Percentiles rank a stretch among this genome's conserved stretches.
Evolutionary conservation across 2,797 vertebrate species (phyloP).

Genomic region (Clarias fuscus): DNA sequence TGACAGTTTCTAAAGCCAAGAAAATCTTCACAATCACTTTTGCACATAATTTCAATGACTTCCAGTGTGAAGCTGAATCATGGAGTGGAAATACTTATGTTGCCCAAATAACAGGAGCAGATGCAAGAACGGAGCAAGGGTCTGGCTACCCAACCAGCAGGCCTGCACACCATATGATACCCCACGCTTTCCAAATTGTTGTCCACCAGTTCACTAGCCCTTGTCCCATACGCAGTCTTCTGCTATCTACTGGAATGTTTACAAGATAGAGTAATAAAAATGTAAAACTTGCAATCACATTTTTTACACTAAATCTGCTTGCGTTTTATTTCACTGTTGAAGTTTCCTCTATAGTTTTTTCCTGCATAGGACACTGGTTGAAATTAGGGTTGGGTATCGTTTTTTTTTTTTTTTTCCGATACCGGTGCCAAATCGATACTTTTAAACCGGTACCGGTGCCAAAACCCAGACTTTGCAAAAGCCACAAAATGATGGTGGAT

Average conservation of each 20-base stretch:
- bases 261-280: neutral
- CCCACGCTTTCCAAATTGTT: neutral
- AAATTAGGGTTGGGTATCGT: no score
- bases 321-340: neutral
- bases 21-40: constrained; percentile 1
- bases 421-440: no score
- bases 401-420: no score
- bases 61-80: constrained; percentile 3
- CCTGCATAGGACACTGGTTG: neutral
- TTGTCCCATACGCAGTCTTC: neutral
- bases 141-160: neutral
- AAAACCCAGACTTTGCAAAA: no score
- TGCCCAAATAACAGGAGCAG: constrained; percentile 13
- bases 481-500: no score
- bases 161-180: constrained; percentile 21
- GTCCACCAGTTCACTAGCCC: neutral
- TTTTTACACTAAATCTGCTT: neutral
- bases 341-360: neutral
- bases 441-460: no score
- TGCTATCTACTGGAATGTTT: neutral
- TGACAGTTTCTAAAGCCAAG: neutral
- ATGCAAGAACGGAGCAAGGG: neutral
- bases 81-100: constrained; percentile 11
- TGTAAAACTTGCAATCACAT: neutral
- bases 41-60: constrained; percentile 14